Evolutionary conservation across 2,888 invertebrate species (phyloP), one percentile per base, ranked within the genome.

Genomic region (Cyrtodaria siliqua): DNA sequence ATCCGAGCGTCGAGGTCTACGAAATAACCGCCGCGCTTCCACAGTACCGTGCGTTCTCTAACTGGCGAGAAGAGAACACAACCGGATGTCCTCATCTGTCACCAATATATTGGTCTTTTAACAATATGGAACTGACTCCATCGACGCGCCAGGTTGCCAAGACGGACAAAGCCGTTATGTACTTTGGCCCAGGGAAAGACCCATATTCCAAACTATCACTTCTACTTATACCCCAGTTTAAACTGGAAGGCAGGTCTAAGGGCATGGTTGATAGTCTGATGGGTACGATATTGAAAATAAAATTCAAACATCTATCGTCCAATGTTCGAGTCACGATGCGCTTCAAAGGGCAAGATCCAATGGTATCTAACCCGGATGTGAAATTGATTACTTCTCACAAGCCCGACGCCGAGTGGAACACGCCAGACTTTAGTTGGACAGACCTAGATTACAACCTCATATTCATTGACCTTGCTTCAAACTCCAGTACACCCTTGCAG

Each of bases 181-280:
- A 77, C 27, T 60, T 82, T 12, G 56, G 74, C 50, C 29, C 40
- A n/a, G 68, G 73, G 12, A 16, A 47, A 8, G 77, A 72, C 16
- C 16, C 38, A 16, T 44, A 29, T 24, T 73, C 78, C 0, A 66
- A 64, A 26, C 26, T 70, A 23, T 75, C 79, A 1, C 26, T 80
- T 0, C 47, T 69, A 33, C 44, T 84, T 2, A 67, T 83, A 2
- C 42, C 82, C 2, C 67, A 70, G 6, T 88, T 88, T 40, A 55
- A 63, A 23, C 64, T 88, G 12, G 84, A 84, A 42, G 87, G 87
- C 2, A 79, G 81, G 57, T 83, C 79, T 1, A 74, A 79, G 20
- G 87, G 87, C 14, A 78, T 83, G 59, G 76, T 87, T 24, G 85
- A 86, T 56, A 79, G 87, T 9, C 84, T 85, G 56, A 84, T 88